These are phyloP conservation scores for Anguilla marmorata DNA, from an alignment of 2,797 vertebrate species.

Conservation along the genomic window DNA sequence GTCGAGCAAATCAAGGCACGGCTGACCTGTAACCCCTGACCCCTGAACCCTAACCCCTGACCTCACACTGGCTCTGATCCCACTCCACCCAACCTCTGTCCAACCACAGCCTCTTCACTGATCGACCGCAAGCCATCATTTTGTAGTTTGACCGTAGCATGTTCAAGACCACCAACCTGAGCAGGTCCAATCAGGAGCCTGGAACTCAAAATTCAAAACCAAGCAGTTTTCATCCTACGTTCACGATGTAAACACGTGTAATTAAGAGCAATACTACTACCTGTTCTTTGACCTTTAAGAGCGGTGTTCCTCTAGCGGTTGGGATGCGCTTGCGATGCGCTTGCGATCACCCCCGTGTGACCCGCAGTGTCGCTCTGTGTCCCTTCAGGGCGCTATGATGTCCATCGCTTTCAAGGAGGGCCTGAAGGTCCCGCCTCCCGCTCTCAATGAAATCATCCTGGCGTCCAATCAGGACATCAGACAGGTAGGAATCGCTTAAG, in stretches of 20 bases:
- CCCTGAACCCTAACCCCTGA: background rate
- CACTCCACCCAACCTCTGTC: background rate
- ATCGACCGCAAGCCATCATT: background rate
- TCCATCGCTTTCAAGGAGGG: slow-evolving; percentile 95
- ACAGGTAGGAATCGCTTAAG: slow-evolving; percentile 75
- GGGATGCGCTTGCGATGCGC: background rate
- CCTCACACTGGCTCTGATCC: background rate
- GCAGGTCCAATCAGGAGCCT: background rate
- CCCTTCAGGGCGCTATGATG: slow-evolving; percentile 91
- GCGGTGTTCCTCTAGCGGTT: background rate
- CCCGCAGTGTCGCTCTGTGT: background rate
- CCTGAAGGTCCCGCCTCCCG: slow-evolving; percentile 89
- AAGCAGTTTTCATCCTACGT: background rate
- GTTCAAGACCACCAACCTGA: background rate
- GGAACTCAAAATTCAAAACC: background rate
- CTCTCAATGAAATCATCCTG: slow-evolving; percentile 94
- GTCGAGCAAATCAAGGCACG: slow-evolving; percentile 95
- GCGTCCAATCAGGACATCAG: slow-evolving; percentile 96
- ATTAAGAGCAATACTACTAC: background rate
- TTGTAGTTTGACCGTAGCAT: background rate
- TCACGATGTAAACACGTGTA: background rate
- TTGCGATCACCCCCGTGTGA: background rate
- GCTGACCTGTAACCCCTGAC: background rate
- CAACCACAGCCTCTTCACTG: background rate
- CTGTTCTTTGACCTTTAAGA: background rate